Evolutionary conservation across 2,113 vertebrate genomes (phyloP), one percentile per base, ranked within the genome.

Genomic region (Ictalurus punctatus): DNA sequence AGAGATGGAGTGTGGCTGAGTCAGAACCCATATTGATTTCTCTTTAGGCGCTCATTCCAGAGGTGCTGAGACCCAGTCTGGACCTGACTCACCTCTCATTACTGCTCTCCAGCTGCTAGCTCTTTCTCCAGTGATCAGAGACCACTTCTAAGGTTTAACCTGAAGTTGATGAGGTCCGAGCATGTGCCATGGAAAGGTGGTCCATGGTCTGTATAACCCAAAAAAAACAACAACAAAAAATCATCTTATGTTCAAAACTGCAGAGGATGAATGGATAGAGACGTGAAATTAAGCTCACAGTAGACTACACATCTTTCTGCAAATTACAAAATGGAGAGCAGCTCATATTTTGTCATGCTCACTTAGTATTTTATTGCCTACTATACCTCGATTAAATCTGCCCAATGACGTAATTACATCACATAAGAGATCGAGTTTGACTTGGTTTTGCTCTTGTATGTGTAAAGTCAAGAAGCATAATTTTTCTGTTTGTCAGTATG

Each of bases 11-110:
- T 63, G 78, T 59, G 87, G 91, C 92, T 94, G 93, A 94, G 89
- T 95, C 93, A 93, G 92, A 91, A 93, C 92, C 91, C 87, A 82
- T 94, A 96, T 95, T 88, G 94, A 95, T 95, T 94, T 92, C 92
- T 92, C 86, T 89, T 94, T 89, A 90, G 71, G 85, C 87, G 87
- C 89, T 90, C 86, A 67, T 91, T 91, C 90, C 84, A 73, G 63
- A 84, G 87, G 80, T 83, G 44, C 48, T 67, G 90, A 90, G 89
- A 87, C 79, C 87, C 71, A 30, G 84, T 48, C 73, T 91, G 87
- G 61, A 91, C 90, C 89, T 91, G 84, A 86, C 82, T 91, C 89
- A 76, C 81, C 81, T 81, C 65, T 87, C 83, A 88, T 91, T 91
- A 88, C 86, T 71, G 85, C 73, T 83, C 76, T 65, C 86, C 82